Base-by-base conservation (phyloP, 92 coral and sea anemone species). In the Nematostella vectensis region DNA sequence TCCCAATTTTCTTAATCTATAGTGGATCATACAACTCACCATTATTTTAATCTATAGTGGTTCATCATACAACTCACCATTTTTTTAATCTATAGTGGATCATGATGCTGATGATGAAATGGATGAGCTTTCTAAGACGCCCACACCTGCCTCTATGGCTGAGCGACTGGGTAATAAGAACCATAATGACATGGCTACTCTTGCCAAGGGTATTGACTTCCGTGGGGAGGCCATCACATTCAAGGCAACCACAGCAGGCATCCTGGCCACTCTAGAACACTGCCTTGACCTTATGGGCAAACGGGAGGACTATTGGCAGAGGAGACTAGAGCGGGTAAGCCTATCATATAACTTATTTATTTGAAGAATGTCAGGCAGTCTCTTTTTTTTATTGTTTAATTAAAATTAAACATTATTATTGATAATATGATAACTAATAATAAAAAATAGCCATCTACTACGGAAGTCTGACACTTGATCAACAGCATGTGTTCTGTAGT, bases 91-190 rank as follows among this genome's bases (percentile, higher is more conserved):
- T 56, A 13, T 47, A 85, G 95, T 85, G 72, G 88, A 93, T 40
- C 93, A 78, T 69, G 99, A 93, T 69, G 96, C 99, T 1, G 99
- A 93, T 62, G 99, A 93, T 68, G 99, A 93, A 61, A 93, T 93
- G 99, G 99, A 93, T 54, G 99, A 87, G 55, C 81, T 93, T 3
- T 93, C 99, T 0, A 81, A 88, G 4, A 93, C 99, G 4, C 99
- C 99, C 4, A 93, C 96, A 1, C 94, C 99, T 0, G 79, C 88
- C 25, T 67, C 96, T 8, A 54, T 89, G 67, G 73, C 80, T 48
- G 84, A 89, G 40, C 58, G 62, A 45, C 47, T 63, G n/a, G 61
- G 70, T 29, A 43, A 68, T 50, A 70, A 65, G 51, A 69, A 56
- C 11, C 70, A 48, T 44, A 67, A 65, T 31, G 76, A 68, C 12